Evolutionary conservation across 2,797 vertebrate genomes (phyloP).

Genomic region (Platyrinchus mystaceus): DNA sequence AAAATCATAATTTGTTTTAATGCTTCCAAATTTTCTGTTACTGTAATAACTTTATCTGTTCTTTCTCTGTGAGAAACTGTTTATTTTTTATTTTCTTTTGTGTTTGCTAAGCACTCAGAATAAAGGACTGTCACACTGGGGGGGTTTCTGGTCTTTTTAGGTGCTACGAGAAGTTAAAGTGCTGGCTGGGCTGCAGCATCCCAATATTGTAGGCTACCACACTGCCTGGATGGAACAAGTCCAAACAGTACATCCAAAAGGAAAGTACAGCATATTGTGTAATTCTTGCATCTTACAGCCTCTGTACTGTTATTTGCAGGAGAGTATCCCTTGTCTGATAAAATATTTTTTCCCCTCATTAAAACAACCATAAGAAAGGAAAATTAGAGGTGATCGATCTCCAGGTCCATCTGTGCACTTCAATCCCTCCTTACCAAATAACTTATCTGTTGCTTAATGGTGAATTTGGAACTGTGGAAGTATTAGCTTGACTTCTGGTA

Average conservation of each 20-base stretch:
- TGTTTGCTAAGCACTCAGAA: background rate
- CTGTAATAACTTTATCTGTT: background rate
- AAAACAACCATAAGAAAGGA: background rate
- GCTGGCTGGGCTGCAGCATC: slow-evolving; percentile 91
- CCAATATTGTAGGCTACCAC: slow-evolving; percentile 93
- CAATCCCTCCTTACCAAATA: background rate
- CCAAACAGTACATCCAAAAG: slow-evolving; percentile 73
- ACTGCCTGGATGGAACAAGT: slow-evolving; percentile 98
- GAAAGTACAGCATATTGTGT: slow-evolving; percentile 29
- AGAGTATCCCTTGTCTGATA: background rate
- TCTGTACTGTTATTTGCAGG: background rate
- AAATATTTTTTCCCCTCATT: background rate
- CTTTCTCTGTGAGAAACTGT: background rate
- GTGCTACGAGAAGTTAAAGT: slow-evolving; percentile 96
- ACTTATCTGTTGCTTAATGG: background rate
- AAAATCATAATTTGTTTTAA: background rate
- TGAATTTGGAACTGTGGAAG: background rate
- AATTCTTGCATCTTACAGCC: background rate
- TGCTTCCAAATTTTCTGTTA: background rate
- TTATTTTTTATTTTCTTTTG: background rate
- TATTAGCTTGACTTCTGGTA: background rate
- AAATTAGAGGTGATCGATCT: background rate
- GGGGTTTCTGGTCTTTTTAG: slow-evolving; percentile 63
- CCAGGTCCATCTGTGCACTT: background rate
- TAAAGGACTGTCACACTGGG: background rate